These are phyloP conservation scores for Bolinopsis microptera DNA, from an alignment of 37 sponge, comb jelly and placozoan species.

Conservation along the genomic window DNA sequence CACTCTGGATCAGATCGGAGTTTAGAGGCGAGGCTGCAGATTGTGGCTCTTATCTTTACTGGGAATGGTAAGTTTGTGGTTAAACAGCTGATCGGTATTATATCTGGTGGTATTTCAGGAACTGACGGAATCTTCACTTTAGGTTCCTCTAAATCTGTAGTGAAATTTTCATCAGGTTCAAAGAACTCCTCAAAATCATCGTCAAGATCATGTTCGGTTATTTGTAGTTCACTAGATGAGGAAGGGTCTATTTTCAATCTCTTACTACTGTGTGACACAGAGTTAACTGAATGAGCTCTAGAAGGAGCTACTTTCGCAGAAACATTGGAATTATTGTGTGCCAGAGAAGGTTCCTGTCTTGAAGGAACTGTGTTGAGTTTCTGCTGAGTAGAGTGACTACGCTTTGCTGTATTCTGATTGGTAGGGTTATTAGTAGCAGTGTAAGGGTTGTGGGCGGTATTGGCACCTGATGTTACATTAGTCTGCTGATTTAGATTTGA, in stretches of 20 bases:
- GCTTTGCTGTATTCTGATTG: too few relatives aligned
- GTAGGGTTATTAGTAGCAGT: too few relatives aligned
- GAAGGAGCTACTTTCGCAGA: too few relatives aligned
- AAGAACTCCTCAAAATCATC: background rate
- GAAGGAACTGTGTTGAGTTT: too few relatives aligned
- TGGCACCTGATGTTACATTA: too few relatives aligned
- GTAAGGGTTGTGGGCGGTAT: too few relatives aligned
- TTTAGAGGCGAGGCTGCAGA: background rate
- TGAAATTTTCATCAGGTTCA: background rate
- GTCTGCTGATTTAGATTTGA: too few relatives aligned
- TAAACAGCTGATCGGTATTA: background rate
- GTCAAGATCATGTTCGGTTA: background rate
- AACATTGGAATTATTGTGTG: too few relatives aligned
- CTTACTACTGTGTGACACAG: background rate
- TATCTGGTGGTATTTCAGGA: background rate
- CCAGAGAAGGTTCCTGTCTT: too few relatives aligned
- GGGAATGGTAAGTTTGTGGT: background rate
- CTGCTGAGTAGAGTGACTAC: too few relatives aligned
- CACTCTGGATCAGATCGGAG: slow-evolving; percentile 10
- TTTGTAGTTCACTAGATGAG: background rate
- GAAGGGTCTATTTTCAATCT: background rate
- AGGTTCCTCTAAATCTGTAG: background rate
- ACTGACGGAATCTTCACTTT: background rate
- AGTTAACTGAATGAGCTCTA: too few relatives aligned
- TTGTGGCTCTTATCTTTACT: background rate